Conservation (phyloP, 2,113 vertebrate genomes). For the Mesembrinibis cayennensis region DNA sequence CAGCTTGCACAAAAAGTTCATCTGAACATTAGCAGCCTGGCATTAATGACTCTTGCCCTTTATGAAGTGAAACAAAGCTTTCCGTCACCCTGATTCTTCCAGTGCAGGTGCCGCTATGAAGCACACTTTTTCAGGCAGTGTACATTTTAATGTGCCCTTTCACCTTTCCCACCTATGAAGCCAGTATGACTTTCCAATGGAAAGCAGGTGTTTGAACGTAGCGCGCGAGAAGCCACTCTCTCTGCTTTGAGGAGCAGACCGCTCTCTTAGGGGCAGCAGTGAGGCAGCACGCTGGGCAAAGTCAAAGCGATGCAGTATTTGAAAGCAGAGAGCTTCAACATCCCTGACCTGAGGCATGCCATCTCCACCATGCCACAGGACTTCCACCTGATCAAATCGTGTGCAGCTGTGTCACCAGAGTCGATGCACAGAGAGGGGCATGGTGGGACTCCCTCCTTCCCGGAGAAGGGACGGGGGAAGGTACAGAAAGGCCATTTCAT, state of each 20-base stretch:
- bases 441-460: neutral
- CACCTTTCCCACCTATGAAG: neutral
- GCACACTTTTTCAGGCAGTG: neutral
- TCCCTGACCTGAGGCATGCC: neutral
- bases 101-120: neutral
- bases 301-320: neutral
- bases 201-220: neutral
- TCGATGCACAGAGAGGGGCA: rapidly evolving
- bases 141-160: neutral
- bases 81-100: neutral
- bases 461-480: neutral
- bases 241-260: neutral
- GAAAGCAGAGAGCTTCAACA: neutral
- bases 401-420: neutral
- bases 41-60: neutral
- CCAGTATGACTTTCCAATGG: neutral
- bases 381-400: rapidly evolving
- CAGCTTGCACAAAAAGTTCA: neutral
- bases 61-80: neutral
- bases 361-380: neutral
- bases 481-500: neutral
- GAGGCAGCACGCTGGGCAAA: neutral
- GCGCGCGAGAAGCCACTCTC: rapidly evolving
- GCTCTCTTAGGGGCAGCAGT: neutral
- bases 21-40: neutral